Evolutionary conservation across 2,797 vertebrate genomes (phyloP).

Genomic region (Natrix natrix): DNA sequence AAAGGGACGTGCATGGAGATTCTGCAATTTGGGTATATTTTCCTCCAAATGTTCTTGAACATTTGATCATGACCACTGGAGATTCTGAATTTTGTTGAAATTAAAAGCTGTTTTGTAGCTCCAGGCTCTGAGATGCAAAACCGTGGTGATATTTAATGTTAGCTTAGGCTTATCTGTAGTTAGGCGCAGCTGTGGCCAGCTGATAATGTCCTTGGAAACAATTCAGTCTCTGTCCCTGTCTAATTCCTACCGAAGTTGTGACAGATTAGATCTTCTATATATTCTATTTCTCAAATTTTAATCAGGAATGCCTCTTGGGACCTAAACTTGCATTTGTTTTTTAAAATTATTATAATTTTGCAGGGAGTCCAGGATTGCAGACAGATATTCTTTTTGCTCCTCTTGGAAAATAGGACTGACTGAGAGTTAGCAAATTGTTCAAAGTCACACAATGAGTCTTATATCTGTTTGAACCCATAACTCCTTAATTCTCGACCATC

Average conservation of each 20-base stretch:
- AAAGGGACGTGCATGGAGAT: not conserved
- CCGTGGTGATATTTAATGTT: not conserved
- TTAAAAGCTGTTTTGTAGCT: not conserved
- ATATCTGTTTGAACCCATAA: not conserved
- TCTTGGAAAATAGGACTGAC: not conserved
- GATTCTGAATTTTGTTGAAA: not conserved
- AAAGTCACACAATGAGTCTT: not conserved
- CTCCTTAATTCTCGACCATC: not conserved
- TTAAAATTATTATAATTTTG: not conserved
- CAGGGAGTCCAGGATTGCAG: not conserved
- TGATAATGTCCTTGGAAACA: not conserved
- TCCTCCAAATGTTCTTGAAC: not conserved
- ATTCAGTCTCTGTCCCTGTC: not conserved
- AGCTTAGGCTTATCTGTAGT: not conserved
- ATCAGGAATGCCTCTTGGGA: too few relatives aligned
- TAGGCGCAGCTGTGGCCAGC: not conserved
- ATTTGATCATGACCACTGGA: not conserved
- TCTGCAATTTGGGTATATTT: not conserved
- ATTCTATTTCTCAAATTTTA: not conserved
- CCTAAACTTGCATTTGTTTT: not conserved
- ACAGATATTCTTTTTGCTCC: not conserved
- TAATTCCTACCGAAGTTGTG: not conserved
- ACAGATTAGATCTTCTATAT: not conserved
- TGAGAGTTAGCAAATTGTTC: not conserved
- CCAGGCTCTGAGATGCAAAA: not conserved